Evolutionary conservation across 2,113 vertebrate species (phyloP), one percentile per base, ranked within the genome.

Genomic region (Leuciscus idus): DNA sequence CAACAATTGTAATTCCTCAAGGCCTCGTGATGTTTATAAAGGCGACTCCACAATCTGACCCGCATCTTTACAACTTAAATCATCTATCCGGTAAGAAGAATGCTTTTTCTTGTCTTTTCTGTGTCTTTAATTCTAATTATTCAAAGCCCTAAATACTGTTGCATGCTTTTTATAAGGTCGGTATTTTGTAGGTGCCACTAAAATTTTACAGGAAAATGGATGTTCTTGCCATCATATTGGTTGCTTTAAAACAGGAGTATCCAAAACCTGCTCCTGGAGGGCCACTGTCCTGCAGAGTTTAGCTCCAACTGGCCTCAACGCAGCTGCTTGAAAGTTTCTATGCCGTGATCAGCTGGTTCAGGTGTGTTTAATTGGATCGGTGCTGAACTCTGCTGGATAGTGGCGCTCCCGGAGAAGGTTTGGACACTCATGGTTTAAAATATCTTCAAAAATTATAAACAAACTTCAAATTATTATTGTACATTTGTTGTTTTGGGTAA

Each of bases 11-110:
- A 90, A 92, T 88, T 86, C 85, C 72, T 87, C 43, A 4, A 6
- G 75, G 89, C 39, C 26, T 87, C 28, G 28, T 4, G 83, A 50
- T 89, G 89, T 84, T 84, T 91, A 93, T 93, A 94, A 92, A 92
- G 81, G 39, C 30, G n/a, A 50, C 7, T 39, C 62, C n/a, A 10
- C 30, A 82, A 36, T 72, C 57, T 5, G 26, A 66, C 15, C 19
- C n/a, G 36, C 21, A 73, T 36, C 46, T n/a, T 76, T n/a, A 11
- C 17, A 15, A 21, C 19, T 4, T 43, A 43, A 30, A 70, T 12
- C 59, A 23, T 57, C 83, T 28, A 21, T 28, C 13, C 4, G 79
- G 80, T 82, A 82, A 82, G 80, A 82, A 68, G 11, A 11, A 19
- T 66, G 15, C 4, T 15, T 62, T 39, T 57, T 1, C 9, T 81